Evolutionary conservation across 2,797 vertebrate species (phyloP), one percentile per base, ranked within the genome.

Genomic region (Botia kubotai): DNA sequence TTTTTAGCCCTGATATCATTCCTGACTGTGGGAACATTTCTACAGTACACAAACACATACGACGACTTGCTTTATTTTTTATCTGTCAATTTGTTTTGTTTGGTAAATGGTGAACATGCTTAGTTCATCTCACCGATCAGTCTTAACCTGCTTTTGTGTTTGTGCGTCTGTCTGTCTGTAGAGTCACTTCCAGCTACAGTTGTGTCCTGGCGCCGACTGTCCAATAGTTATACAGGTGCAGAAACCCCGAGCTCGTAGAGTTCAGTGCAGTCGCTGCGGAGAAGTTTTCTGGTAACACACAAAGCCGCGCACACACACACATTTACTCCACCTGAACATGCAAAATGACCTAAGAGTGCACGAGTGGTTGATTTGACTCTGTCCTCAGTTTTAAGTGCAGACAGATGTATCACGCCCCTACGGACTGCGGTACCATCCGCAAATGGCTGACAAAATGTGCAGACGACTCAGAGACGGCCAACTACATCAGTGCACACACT

Each of bases 401-500:
- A 90, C 97, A 99, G 95, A 98, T 99, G 98, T 99, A 99, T 93
- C 98, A 99, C 0, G 98, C 98, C 4, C 98, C 98, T 84, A 99
- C 98, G 86, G 98, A 99, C 94, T 99, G 98, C 17, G 95, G 95
- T 83, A 99, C 97, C 71, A 98, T 99, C 90, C 95, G 97, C 77
- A 98, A 97, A 90, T 99, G 98, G 98, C 95, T 99, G 89, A 99
- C 95, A 83, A 99, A 98, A 92, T 99, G 98, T 89, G 98, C 98
- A 55, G 98, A 99, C 33, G 98, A 99, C 92, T 99, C 98, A 0
- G 98, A 99, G 94, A 99, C 98, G 0, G 98, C 98, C 81, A 99
- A 99, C 94, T 99, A 99, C 94, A 98, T 99, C 95, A 99, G 98
- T 86, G 98, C 98, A 86, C 98, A 99, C 96, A 99, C 98, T 96